Base-by-base conservation (phyloP, 2,888 invertebrate species). In the Rhingia rostrata region DNA sequence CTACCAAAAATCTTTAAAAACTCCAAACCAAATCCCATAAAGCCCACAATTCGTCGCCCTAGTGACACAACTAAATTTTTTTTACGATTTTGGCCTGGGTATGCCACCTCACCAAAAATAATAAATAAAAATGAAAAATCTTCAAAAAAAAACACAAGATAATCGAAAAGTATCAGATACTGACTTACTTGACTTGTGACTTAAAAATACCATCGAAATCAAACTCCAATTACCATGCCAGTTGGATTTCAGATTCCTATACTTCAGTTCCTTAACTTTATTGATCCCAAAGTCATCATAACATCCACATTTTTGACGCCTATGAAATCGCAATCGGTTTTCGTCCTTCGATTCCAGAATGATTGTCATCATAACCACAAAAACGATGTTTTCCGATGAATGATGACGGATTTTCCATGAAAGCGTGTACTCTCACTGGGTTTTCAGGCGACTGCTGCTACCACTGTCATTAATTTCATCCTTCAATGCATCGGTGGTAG, bases 391-490 rank as follows among this genome's bases (percentile, higher is more conserved):
- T 49, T 79, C 47, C 66, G 45, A 72, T 58, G 53, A 80, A 80
- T 73, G 67, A 80, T 80, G 73, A 67, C 41, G 43, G 51, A 60
- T 47, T 12, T 30, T 39, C 43, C 33, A 9, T 58, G 69, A 39
- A 49, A 32, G 45, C 37, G 58, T 14, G 56, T 32, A 74, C 39
- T 45, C 10, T 53, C 79, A 12, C 7, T 53, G 39, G 61, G 10
- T 61, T 77, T 58, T 12, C 58, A 32, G 47, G 49, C 41, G 41
- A 66, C 67, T 37, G 7, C 35, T 14, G 7, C 58, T 49, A 12
- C 35, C 9, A 12, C 14, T 32, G 64, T 45, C 53, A 72, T 79
- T 37, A 72, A 73, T 67, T 67, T 74, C 69, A 56, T 81, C 67
- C 63, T 75, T 69, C 54, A 35, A 32, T 56, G 43, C 49, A 12